Evolutionary conservation across 2,797 vertebrate species (phyloP).

Genomic region (Discoglossus pictus): DNA sequence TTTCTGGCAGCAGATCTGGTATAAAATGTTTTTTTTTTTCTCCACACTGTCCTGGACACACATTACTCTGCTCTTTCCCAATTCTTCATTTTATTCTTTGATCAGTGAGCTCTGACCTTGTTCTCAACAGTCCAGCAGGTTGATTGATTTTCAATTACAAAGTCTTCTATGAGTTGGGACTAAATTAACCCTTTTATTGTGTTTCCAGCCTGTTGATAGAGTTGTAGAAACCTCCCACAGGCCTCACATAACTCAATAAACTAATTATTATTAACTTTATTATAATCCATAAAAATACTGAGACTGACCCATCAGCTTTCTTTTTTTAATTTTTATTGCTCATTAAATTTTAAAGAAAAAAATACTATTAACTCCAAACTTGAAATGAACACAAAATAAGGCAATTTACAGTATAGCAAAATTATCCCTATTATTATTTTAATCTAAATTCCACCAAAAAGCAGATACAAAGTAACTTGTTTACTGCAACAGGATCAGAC

Average conservation of each 20-base stretch:
- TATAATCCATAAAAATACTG: background rate
- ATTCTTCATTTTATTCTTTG: constrained; percentile 47
- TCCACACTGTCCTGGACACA: constrained; percentile 43
- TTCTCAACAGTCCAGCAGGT: constrained; percentile 52
- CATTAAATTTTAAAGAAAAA: constrained; percentile 2
- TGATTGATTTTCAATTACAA: constrained; percentile 55
- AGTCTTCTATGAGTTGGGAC: constrained; percentile 14
- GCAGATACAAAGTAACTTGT: constrained; percentile 3
- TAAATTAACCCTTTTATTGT: constrained; percentile 28
- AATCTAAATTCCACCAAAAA: constrained; percentile 11
- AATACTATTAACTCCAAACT: constrained; percentile 6
- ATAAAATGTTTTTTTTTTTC: constrained; percentile 40
- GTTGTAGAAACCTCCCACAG: background rate
- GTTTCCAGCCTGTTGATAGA: constrained; percentile 31
- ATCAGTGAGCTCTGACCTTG: constrained; percentile 54
- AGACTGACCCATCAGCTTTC: background rate
- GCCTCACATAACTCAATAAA: constrained; percentile 9
- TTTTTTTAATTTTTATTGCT: constrained; percentile 4
- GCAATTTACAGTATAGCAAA: background rate
- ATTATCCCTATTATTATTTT: constrained; percentile 6
- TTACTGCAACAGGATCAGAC: constrained; percentile 4
- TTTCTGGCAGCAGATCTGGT: constrained; percentile 27
- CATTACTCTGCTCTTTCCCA: constrained; percentile 23
- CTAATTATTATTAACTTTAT: constrained; percentile 17
- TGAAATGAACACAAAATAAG: background rate